Evolutionary conservation across 2,113 vertebrate species (phyloP), one percentile per base, ranked within the genome.

Genomic region (Galeopterus variegatus): DNA sequence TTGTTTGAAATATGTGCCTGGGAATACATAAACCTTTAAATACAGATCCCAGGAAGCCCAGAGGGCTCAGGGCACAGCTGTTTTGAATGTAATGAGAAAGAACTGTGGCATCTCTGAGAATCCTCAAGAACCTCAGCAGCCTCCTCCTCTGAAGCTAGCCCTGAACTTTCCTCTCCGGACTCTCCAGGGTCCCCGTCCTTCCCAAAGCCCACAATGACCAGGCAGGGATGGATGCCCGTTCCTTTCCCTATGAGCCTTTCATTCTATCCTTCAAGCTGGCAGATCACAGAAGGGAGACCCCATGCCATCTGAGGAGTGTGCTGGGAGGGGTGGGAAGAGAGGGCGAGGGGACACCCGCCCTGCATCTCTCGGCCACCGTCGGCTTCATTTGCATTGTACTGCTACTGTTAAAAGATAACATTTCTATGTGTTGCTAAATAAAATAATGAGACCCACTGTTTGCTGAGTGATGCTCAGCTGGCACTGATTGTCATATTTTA

Each of bases 401-500:
- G 41, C 31, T 24, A 10, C 41, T 92, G 62, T 69, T 82, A 75
- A 24, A 94, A 92, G 83, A 24, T 10, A 84, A 64, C 0, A 31
- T 62, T 93, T 93, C 82, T 76, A 33, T 48, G 64, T 52, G 15
- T 81, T 62, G 54, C 65, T 75, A 45, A 80, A 73, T 75, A 70
- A 87, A 83, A 60, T 73, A 58, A 73, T 54, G 18, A 95, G 80
- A 76, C 58, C 72, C 77, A 41, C 60, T 83, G n/a, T 36, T 60
- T 76, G 77, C 85, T 90, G 54, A 70, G 12, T 41, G 41, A 41
- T 70, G 93, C 85, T 81, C 8, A 41, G 82, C 48, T 67, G 82
- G 88, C 62, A 90, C 41, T 62, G 58, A 97, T 72, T 96, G 83
- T 96, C 97, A 91, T 36, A 72, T 26, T 56, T 90, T 91, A 88